Percentiles rank a stretch among this genome's conserved stretches.
Conservation (phyloP, 2,888 invertebrate species). For the Drosophila longiperda region DNA sequence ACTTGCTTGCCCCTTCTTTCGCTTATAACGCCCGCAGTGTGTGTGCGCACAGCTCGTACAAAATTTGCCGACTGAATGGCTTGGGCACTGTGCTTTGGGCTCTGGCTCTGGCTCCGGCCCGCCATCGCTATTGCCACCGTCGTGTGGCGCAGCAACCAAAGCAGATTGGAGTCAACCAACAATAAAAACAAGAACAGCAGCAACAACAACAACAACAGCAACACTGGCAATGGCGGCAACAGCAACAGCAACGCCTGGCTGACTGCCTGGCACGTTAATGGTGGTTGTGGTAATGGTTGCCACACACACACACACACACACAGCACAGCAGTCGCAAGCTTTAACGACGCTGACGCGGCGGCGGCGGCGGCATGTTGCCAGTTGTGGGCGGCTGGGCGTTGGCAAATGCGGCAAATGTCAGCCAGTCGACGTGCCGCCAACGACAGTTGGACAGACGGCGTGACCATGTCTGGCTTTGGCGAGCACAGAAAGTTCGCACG, state of each 20-base stretch:
- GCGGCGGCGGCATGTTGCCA: slow-evolving; percentile 77
- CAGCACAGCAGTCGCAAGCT: slow-evolving; percentile 49
- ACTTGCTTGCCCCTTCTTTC: slow-evolving; percentile 39
- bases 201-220: slow-evolving; percentile 31
- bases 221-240: slow-evolving; percentile 55
- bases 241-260: slow-evolving; percentile 73
- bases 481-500: slow-evolving; percentile 74
- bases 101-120: slow-evolving; percentile 17
- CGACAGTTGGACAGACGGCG: slow-evolving; percentile 68
- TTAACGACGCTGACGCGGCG: slow-evolving; percentile 62
- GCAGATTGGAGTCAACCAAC: slow-evolving; percentile 82
- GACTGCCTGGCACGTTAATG: slow-evolving; percentile 78
- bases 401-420: slow-evolving; percentile 79
- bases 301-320: slow-evolving; percentile 57
- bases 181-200: slow-evolving; percentile 77
- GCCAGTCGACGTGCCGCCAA: slow-evolving; percentile 76
- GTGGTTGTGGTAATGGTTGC: slow-evolving; percentile 80
- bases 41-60: slow-evolving; percentile 58
- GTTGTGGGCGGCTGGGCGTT: slow-evolving; percentile 72
- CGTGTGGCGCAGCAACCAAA: slow-evolving; percentile 80
- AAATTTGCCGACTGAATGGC: slow-evolving; percentile 76
- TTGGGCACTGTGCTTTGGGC: slow-evolving; percentile 6
- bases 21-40: slow-evolving; percentile 54
- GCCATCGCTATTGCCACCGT: slow-evolving; percentile 47
- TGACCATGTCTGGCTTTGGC: slow-evolving; percentile 80